Conservation (phyloP, 1,140 invertebrate species). For the Bombus affinis region DNA sequence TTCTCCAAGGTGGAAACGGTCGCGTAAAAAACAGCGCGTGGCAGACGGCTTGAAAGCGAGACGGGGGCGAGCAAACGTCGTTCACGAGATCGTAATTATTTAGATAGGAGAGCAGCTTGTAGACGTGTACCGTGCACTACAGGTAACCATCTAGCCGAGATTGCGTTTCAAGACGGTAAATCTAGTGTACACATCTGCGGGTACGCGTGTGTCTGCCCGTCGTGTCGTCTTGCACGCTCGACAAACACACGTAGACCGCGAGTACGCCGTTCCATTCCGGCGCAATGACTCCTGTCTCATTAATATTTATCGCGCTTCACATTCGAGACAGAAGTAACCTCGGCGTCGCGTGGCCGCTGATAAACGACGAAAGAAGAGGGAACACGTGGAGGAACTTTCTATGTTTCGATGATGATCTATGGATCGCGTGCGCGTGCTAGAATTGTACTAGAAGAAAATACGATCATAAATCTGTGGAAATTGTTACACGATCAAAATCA, state of each 20-base stretch:
- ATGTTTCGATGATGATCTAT: neutral
- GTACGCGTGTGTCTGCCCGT: slow-evolving; percentile 1
- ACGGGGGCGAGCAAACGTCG: neutral
- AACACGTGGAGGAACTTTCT: no score
- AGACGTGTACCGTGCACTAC: slow-evolving; percentile 2
- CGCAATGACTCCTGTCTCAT: slow-evolving; percentile 38
- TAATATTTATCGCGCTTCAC: slow-evolving; percentile 45
- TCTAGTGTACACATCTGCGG: slow-evolving; percentile 38
- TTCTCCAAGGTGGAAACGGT: neutral
- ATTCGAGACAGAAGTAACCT: slow-evolving; percentile 30
- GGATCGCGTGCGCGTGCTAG: neutral
- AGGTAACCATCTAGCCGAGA: slow-evolving; percentile 45
- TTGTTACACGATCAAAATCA: neutral
- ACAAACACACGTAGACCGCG: neutral
- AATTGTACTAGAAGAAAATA: neutral
- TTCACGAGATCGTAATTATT: slow-evolving; percentile 45
- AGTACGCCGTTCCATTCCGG: neutral
- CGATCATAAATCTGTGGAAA: neutral
- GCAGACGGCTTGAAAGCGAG: neutral
- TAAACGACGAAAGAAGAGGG: slow-evolving; percentile 11
- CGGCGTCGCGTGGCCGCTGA: slow-evolving; percentile 23
- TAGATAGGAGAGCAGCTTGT: slow-evolving; percentile 21
- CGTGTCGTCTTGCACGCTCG: slow-evolving; percentile 30
- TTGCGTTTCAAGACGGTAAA: slow-evolving; percentile 55
- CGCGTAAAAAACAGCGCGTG: neutral